These are phyloP conservation scores for Asteroscopus sphinx DNA, from an alignment of 2,888 invertebrate genomes.

Conservation along the genomic window DNA sequence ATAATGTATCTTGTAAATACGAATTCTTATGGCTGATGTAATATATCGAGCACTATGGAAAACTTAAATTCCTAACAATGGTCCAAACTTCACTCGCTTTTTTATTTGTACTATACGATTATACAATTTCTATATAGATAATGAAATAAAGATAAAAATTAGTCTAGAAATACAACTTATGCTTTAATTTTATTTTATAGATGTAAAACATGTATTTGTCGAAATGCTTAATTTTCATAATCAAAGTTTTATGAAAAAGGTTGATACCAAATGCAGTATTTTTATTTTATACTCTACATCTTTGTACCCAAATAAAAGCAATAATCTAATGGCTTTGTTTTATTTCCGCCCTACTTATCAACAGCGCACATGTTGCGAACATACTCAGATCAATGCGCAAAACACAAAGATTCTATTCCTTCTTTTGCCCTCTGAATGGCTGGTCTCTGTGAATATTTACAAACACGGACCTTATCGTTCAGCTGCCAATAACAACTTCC, in stretches of 20 bases:
- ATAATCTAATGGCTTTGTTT: constrained; percentile 73
- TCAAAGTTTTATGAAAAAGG: constrained; percentile 86
- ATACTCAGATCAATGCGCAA: constrained; percentile 20
- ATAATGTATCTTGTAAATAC: constrained; percentile 85
- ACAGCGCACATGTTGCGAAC: constrained; percentile 21
- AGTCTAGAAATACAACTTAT: constrained; percentile 83
- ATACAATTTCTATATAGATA: constrained; percentile 88
- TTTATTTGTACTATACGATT: constrained; percentile 88
- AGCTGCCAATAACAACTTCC: constrained; percentile 64
- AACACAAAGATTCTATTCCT: constrained; percentile 39
- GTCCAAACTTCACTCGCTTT: constrained; percentile 89
- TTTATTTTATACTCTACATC: constrained; percentile 89
- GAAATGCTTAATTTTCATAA: constrained; percentile 88
- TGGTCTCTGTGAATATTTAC: constrained; percentile 65
- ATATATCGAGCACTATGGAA: constrained; percentile 86
- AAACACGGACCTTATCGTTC: constrained; percentile 76
- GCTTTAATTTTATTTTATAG: constrained; percentile 88
- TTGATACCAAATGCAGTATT: constrained; percentile 90
- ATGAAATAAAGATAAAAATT: constrained; percentile 76
- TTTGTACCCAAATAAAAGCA: constrained; percentile 89
- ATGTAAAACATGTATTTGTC: constrained; percentile 86
- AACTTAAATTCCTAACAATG: constrained; percentile 89
- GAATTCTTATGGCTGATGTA: constrained; percentile 83
- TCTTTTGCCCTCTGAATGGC: constrained; percentile 56
- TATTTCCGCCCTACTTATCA: constrained; percentile 48